phyloP scores from a whole-genome alignment of 2,888 invertebrate genomes.

The Halictus ligatus region DNA sequence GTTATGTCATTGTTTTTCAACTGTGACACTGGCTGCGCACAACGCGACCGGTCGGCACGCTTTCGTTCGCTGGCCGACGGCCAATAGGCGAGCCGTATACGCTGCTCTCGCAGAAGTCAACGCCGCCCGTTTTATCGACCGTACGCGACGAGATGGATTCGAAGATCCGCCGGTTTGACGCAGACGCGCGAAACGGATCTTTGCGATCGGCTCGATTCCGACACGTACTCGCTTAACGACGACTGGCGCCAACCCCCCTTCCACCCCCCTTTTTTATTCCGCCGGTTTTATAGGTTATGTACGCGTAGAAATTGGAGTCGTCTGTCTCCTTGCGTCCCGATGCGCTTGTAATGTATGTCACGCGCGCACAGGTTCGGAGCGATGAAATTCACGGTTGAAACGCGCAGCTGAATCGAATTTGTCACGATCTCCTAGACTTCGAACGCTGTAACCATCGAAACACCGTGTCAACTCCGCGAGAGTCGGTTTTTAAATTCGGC shows the following conservation, averaged over 20 bases:
- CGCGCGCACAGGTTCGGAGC: background rate
- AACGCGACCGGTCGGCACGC: slow-evolving; percentile 68
- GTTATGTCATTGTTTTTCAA: slow-evolving; percentile 74
- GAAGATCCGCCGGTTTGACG: slow-evolving; percentile 68
- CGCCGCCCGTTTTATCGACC: slow-evolving; percentile 75
- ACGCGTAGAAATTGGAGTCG: background rate
- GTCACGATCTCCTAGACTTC: background rate
- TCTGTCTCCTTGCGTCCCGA: background rate
- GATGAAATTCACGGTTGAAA: background rate
- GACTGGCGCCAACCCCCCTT: slow-evolving; percentile 40
- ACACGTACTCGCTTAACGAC: slow-evolving; percentile 15
- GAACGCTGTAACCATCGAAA: background rate
- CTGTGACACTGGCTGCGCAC: slow-evolving; percentile 68
- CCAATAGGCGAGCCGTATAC: slow-evolving; percentile 66
- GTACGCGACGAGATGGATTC: slow-evolving; percentile 65
- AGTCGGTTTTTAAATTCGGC: background rate
- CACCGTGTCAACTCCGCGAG: background rate
- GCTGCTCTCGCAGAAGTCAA: slow-evolving; percentile 60
- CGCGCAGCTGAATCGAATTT: background rate
- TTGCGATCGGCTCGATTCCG: slow-evolving; percentile 48
- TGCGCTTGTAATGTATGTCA: background rate
- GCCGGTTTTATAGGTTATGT: slow-evolving; percentile 22
- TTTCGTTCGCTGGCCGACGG: slow-evolving; percentile 68
- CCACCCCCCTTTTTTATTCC: background rate
- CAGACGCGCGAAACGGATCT: slow-evolving; percentile 66